Conservation (phyloP, 2,797 vertebrate genomes). For the Eospalax fontanierii region DNA sequence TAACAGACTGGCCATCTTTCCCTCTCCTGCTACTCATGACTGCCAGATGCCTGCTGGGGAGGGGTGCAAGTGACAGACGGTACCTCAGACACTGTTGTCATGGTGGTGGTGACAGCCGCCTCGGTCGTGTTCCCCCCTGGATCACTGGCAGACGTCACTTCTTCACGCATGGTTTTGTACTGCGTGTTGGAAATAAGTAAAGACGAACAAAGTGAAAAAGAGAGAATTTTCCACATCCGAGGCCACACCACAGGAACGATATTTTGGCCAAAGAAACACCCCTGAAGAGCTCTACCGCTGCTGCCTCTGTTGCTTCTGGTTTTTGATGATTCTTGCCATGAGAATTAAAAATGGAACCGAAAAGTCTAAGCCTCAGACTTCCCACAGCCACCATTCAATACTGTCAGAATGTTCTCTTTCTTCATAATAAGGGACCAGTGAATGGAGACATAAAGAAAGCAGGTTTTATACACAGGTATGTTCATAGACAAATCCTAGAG, state of each 20-base stretch:
- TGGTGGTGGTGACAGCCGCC: slow-evolving; percentile 87
- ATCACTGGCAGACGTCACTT: slow-evolving; percentile 86
- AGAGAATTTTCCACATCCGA: background rate
- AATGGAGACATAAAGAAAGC: background rate
- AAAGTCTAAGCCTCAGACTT: background rate
- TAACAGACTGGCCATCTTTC: background rate
- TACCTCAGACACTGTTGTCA: slow-evolving; percentile 90
- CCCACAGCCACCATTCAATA: background rate
- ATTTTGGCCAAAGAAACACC: background rate
- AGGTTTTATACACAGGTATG: background rate
- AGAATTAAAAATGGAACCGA: slow-evolving; percentile 3
- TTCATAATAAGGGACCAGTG: background rate
- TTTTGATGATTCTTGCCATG: background rate
- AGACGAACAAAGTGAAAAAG: background rate
- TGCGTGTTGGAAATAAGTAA: slow-evolving; percentile 82
- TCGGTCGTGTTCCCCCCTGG: slow-evolving; percentile 76
- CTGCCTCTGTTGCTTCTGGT: background rate
- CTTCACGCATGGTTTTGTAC: slow-evolving; percentile 97
- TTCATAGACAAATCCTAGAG: background rate
- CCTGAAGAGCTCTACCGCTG: background rate
- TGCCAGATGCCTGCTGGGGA: background rate
- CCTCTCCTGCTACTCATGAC: background rate
- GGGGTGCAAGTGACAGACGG: background rate
- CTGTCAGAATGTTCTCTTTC: background rate
- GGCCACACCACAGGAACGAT: background rate